A percentile compares a stretch with the other conserved stretches of the same genome.
These are phyloP conservation scores for Telmatherina bonti DNA, from an alignment of 2,797 vertebrate genomes.

Conservation along the genomic window DNA sequence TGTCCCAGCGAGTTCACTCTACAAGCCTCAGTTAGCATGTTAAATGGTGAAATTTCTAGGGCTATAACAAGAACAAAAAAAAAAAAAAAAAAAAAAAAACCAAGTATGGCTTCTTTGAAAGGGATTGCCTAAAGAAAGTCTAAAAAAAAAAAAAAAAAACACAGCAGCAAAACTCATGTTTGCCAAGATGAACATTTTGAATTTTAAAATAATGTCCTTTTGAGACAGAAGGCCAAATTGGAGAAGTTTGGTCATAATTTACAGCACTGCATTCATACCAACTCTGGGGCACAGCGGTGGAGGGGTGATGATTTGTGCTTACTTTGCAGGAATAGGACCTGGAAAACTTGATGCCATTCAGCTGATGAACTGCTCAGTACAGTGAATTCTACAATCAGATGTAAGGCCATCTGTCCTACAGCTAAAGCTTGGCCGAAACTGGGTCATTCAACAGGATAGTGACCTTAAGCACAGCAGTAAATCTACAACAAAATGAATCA, in stretches of 20 bases:
- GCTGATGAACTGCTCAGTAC: neutral
- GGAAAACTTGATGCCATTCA: neutral
- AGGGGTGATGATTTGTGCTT: neutral
- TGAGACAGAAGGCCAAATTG: neutral
- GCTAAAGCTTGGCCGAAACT: neutral
- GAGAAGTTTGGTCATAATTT: neutral
- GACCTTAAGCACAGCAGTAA: neutral
- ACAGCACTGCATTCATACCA: neutral
- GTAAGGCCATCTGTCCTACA: neutral
- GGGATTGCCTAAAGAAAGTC: neutral
- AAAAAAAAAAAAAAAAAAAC: too few species aligned
- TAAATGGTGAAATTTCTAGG: neutral
- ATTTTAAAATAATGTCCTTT: neutral
- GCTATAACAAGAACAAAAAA: neutral
- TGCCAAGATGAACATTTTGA: neutral
- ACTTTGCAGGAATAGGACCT: neutral
- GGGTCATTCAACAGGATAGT: neutral
- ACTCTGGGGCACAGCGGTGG: neutral
- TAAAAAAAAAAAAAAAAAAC: too few species aligned
- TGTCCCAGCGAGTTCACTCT: neutral
- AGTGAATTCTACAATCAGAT: neutral
- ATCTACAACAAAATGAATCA: neutral
- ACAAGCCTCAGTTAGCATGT: neutral
- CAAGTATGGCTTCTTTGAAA: too few species aligned
- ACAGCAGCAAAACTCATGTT: neutral